Percentiles rank a stretch among this genome's conserved stretches.
Evolutionary conservation across 2,113 vertebrate species (phyloP).

Genomic region (Chlorodrepanis virens): DNA sequence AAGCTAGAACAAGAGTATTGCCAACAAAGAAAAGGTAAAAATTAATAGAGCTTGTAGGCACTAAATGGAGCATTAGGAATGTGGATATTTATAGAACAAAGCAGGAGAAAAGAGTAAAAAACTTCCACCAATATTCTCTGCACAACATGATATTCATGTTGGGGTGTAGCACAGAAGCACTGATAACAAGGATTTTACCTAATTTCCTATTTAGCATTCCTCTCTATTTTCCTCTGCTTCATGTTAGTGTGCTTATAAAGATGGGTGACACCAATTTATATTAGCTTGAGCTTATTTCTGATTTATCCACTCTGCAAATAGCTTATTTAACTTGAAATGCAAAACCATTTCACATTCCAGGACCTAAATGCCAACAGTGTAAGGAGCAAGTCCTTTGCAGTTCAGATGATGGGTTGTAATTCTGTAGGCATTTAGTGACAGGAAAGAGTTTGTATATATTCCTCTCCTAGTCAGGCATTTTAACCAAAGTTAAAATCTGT

Average conservation of each 20-base stretch:
- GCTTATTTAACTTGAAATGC: constrained; percentile 13
- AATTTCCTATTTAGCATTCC: not conserved
- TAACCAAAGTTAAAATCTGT: not conserved
- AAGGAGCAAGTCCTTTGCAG: not conserved
- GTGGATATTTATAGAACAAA: not conserved
- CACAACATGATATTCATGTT: not conserved
- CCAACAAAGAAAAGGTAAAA: not conserved
- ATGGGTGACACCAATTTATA: not conserved
- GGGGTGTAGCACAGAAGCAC: not conserved
- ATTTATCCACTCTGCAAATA: not conserved
- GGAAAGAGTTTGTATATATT: not conserved
- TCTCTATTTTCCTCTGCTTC: not conserved
- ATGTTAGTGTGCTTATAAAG: not conserved
- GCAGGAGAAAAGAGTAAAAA: not conserved
- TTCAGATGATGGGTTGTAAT: not conserved
- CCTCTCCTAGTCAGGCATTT: not conserved
- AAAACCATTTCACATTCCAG: not conserved
- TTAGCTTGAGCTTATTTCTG: not conserved
- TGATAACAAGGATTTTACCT: not conserved
- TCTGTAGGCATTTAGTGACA: not conserved
- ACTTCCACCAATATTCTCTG: not conserved
- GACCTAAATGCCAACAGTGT: not conserved
- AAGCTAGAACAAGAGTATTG: not conserved
- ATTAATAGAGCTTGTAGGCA: not conserved
- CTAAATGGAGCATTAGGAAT: not conserved